These are phyloP conservation scores for Leptinotarsa peninsularis DNA, from an alignment of 2,888 invertebrate species.

Conservation along the genomic window DNA sequence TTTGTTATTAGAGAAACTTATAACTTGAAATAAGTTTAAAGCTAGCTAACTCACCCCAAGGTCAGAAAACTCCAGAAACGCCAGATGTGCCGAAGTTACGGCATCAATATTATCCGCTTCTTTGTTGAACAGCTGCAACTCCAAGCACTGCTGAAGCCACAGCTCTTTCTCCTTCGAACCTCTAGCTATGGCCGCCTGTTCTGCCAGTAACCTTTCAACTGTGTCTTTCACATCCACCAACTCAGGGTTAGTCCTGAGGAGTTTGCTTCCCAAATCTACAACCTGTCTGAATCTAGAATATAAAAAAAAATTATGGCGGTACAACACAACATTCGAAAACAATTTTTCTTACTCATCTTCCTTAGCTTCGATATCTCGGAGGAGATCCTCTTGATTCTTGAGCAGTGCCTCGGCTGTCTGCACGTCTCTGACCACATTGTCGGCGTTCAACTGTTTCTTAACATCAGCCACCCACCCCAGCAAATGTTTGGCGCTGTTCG, in stretches of 20 bases:
- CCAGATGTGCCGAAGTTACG: slow-evolving; percentile 92
- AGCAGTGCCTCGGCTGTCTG: slow-evolving; percentile 90
- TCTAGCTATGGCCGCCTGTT: slow-evolving; percentile 80
- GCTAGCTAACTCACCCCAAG: slow-evolving; percentile 76
- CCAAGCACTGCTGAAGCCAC: slow-evolving; percentile 87
- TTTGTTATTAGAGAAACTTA: not conserved
- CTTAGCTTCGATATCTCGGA: slow-evolving; percentile 90
- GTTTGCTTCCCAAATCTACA: slow-evolving; percentile 81
- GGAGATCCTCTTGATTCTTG: slow-evolving; percentile 91
- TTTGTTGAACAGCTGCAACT: slow-evolving; percentile 91
- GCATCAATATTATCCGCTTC: slow-evolving; percentile 98
- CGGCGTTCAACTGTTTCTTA: slow-evolving; percentile 82
- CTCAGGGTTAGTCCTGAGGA: slow-evolving; percentile 80
- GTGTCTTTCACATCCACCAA: slow-evolving; percentile 82
- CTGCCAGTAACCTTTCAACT: slow-evolving; percentile 78
- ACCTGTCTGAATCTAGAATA: slow-evolving; percentile 79
- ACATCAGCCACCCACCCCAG: slow-evolving; percentile 86
- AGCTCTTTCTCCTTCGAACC: slow-evolving; percentile 90
- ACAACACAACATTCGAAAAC: too few relatives aligned
- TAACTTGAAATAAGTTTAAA: not conserved
- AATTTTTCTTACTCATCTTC: slow-evolving; percentile 80
- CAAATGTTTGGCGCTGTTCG: slow-evolving; percentile 83
- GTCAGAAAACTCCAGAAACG: slow-evolving; percentile 89
- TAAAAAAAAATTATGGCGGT: not conserved
- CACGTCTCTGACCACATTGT: slow-evolving; percentile 85